Conservation (phyloP, 2,888 invertebrate species). For the Petrolisthes cinctipes region DNA sequence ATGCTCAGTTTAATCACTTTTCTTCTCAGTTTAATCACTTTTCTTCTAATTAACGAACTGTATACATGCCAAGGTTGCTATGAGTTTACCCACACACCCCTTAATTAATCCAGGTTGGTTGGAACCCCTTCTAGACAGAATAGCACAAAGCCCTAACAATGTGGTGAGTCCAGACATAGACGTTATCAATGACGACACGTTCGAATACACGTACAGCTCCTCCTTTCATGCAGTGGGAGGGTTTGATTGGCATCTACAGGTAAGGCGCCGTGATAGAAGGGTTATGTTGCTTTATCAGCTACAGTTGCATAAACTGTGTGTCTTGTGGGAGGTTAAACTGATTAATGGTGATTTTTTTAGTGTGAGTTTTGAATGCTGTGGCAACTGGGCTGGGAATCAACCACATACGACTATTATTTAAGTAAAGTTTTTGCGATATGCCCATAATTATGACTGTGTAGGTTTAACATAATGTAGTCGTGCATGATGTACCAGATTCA, state of each 20-base stretch:
- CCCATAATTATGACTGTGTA: no score
- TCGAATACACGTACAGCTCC: slow-evolving; percentile 75
- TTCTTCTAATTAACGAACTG: no score
- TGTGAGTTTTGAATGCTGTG: not conserved
- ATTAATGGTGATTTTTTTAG: not conserved
- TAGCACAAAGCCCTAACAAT: slow-evolving; percentile 68
- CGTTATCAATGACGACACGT: slow-evolving; percentile 91
- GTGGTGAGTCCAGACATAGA: slow-evolving; percentile 75
- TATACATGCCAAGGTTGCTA: no score
- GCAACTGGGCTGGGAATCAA: not conserved
- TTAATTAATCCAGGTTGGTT: slow-evolving; percentile 52
- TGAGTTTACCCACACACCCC: slow-evolving; percentile 6
- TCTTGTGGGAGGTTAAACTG: not conserved
- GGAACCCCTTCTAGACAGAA: slow-evolving; percentile 54
- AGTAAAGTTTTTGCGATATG: not conserved
- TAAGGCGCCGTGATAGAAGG: slow-evolving; percentile 53
- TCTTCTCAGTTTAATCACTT: no score
- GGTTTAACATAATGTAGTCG: no score
- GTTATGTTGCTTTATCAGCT: no score
- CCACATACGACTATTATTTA: not conserved
- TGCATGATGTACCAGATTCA: no score
- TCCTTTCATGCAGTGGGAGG: slow-evolving; percentile 80
- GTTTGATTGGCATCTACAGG: slow-evolving; percentile 76
- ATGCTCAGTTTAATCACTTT: no score
- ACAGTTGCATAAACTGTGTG: not conserved